Percentiles rank a stretch among this genome's conserved stretches.
Evolutionary conservation across 1,140 invertebrate genomes (phyloP).

Genomic region (Limonius californicus): DNA sequence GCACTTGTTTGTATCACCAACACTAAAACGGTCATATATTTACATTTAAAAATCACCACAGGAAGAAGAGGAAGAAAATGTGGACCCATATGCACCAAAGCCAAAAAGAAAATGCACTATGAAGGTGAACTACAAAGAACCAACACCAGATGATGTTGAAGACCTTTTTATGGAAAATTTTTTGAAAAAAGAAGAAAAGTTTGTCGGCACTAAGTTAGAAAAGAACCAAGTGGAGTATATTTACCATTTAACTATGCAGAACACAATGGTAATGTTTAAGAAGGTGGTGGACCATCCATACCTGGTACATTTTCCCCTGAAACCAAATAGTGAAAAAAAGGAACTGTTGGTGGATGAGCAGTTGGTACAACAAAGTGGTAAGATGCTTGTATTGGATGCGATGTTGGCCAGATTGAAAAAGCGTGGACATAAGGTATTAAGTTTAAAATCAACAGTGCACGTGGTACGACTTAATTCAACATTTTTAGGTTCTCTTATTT

Average conservation of each 20-base stretch:
- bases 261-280: slow-evolving; percentile 55
- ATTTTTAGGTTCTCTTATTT: slow-evolving; percentile 61
- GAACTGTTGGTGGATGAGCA: slow-evolving; percentile 53
- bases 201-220: slow-evolving; percentile 1
- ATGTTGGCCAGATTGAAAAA: slow-evolving; percentile 59
- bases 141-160: slow-evolving; percentile 6
- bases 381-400: slow-evolving; percentile 65
- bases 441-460: no score
- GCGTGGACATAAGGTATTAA: slow-evolving; percentile 62
- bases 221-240: background rate
- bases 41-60: no score
- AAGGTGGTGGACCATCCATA: slow-evolving; percentile 74
- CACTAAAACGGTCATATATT: no score
- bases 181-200: background rate
- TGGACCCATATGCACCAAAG: no score
- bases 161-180: background rate
- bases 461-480: no score
- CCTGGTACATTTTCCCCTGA: slow-evolving; percentile 50
- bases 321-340: slow-evolving; percentile 44
- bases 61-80: no score
- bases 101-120: slow-evolving; percentile 21
- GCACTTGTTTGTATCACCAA: no score
- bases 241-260: slow-evolving; percentile 23
- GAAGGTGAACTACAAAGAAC: slow-evolving; percentile 18
- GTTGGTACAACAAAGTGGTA: slow-evolving; percentile 60